Evolutionary conservation across 2,113 vertebrate genomes (phyloP), one percentile per base, ranked within the genome.

Genomic region (Hippocampus mohnikei): DNA sequence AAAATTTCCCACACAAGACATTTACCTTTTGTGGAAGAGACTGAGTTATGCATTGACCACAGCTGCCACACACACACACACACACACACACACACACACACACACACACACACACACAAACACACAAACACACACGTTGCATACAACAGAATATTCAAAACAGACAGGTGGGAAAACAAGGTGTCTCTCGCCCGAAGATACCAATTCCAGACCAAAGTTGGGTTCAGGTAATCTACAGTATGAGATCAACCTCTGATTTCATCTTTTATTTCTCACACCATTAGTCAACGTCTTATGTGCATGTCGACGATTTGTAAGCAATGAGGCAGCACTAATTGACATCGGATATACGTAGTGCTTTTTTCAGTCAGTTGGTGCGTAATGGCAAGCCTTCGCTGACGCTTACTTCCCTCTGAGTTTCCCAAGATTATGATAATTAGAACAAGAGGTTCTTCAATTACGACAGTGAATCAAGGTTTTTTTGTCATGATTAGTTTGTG

Each of bases 111-210:
- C 33, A 6, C 33, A 33, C 4, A 33, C 33, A 33, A 4, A 33
- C 5, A 6, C 33, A 37, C 5, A 37, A 5, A 6, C 5, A 37
- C 33, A 82, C 75, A 73, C 82, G 66, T 15, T 80, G 81, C 85
- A 80, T 68, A 48, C 71, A 81, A 78, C 80, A 83, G 85, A 73
- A 83, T 87, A 81, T 74, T 37, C 64, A 27, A 71, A 16, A 21
- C 21, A 59, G 75, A 56, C 3, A 1, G 27, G 12, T 9, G 21
- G 16, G 21, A 37, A 60, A 33, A 55, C 68, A 44, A 44, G 2
- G 42, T 48, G 69, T 27, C 0, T 61, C 7, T 25, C 23, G 6
- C 65, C 9, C 1, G 12, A 33, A 74, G 71, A 75, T 52, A 33
- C 56, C 44, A 69, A 53, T 48, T 29, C 6, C 48, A 52, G 48